These are phyloP conservation scores for Actinostola sp. DNA, from an alignment of 92 coral and sea anemone species.

Conservation along the genomic window DNA sequence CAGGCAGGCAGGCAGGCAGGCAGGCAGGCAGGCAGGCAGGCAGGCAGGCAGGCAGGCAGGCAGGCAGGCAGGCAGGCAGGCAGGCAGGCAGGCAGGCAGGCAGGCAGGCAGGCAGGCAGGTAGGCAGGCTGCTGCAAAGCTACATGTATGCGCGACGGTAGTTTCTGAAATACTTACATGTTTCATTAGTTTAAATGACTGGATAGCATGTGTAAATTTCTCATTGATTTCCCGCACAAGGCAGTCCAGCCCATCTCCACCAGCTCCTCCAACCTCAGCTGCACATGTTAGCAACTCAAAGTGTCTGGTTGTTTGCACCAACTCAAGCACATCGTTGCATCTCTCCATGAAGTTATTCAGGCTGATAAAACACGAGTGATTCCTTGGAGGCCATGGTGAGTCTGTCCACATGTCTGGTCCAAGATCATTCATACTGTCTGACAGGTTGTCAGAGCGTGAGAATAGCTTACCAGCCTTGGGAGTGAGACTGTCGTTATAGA, in stretches of 20 bases:
- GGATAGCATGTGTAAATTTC: slow-evolving; percentile 78
- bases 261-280: slow-evolving; percentile 97
- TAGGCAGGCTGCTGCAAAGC: no score
- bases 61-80: no score
- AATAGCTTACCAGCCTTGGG: slow-evolving; percentile 79
- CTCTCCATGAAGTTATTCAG: slow-evolving; percentile 98
- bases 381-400: slow-evolving; percentile 98
- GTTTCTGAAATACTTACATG: slow-evolving; percentile 53
- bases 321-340: slow-evolving; percentile 96
- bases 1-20: no score
- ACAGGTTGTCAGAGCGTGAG: slow-evolving; percentile 43
- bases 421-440: slow-evolving; percentile 63
- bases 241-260: slow-evolving; percentile 86
- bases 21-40: no score
- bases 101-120: no score
- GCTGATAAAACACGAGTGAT: slow-evolving; percentile 78
- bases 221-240: slow-evolving; percentile 88
- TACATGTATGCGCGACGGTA: no score
- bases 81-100: no score
- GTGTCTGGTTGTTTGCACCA: slow-evolving; percentile 96
- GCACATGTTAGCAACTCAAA: slow-evolving; percentile 89
- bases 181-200: slow-evolving; percentile 84
- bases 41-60: no score
- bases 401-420: slow-evolving; percentile 89
- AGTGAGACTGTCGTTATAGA: slow-evolving; percentile 87